Base-by-base conservation (phyloP, 2,888 invertebrate genomes). In the Iphiclides podalirius region DNA sequence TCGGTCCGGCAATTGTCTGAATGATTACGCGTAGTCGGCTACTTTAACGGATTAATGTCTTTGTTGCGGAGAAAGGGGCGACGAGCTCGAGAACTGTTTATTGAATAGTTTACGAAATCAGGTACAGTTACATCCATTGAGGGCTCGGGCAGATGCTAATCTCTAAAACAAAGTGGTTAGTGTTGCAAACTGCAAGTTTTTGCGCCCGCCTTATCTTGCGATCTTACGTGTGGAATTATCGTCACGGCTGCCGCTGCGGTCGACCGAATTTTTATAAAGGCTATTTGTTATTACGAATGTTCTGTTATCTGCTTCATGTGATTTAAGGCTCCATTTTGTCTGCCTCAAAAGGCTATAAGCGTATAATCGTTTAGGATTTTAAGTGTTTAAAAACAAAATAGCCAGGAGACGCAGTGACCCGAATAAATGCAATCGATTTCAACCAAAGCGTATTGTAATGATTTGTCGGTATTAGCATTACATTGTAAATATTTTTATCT, bases 121-220 rank as follows among this genome's bases (percentile, higher is more conserved):
- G 79, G 76, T 83, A 87, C 86, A 79, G 85, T 87, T 85, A 84
- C 70, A 67, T 65, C 76, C 81, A 85, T 84, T 84, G 79, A 85
- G 76, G 63, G 66, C 67, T 59, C 60, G 64, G 63, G 67, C 75
- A 79, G 84, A 86, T 86, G 80, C 66, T 85, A 79, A 74, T 87
- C 87, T 72, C 55, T 81, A 79, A 85, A 83, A 87, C 86, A 86
- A 84, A 77, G 69, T 77, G 67, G 64, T 72, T 67, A 73, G 75
- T 72, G 76, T 80, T 69, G 78, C 73, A 77, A 79, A 76, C 74
- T 75, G 8, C 11, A 11, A 54, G 60, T 64, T 43, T 41, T 63
- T 68, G 63, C 65, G 64, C 46, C 14, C 11, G 11, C 42, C 54
- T 58, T 53, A 63, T 63, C 62, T 59, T 44, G 44, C 45, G 52